Conservation (phyloP, 2,888 invertebrate species). For the Caenorhabditis zanzibari region DNA sequence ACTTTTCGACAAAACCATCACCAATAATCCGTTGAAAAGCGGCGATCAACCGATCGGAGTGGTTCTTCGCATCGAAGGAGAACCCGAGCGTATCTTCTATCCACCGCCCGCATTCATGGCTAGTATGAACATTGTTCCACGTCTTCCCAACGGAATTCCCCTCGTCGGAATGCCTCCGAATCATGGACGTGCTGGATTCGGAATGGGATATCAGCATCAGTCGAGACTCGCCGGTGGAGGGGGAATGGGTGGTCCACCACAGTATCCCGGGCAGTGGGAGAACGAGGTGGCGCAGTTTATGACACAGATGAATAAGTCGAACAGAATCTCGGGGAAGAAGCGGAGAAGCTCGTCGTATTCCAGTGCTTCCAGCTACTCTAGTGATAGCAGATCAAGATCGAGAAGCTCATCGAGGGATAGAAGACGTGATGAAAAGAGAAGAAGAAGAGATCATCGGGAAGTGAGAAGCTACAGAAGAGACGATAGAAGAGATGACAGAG, state of each 20-base stretch:
- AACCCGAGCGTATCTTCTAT: slow-evolving; percentile 52
- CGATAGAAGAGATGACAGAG: slow-evolving; percentile 38
- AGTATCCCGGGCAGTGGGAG: slow-evolving; percentile 61
- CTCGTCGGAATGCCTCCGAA: slow-evolving; percentile 60
- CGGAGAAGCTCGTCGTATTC: slow-evolving; percentile 66
- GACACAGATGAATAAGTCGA: background rate
- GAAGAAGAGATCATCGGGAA: slow-evolving; percentile 17
- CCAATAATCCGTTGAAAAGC: slow-evolving; percentile 42
- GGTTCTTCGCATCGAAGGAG: slow-evolving; percentile 55
- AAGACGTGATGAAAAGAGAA: slow-evolving; percentile 31
- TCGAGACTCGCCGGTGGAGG: slow-evolving; percentile 48
- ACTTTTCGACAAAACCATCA: slow-evolving; percentile 58
- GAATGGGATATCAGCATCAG: slow-evolving; percentile 42
- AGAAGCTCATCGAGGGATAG: slow-evolving; percentile 59
- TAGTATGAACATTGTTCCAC: slow-evolving; percentile 54
- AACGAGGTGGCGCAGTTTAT: slow-evolving; percentile 67
- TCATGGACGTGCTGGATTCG: slow-evolving; percentile 72
- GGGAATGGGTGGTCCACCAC: background rate
- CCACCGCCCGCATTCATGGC: slow-evolving; percentile 48
- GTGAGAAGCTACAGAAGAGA: slow-evolving; percentile 32
- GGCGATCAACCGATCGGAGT: slow-evolving; percentile 56
- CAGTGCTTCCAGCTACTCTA: slow-evolving; percentile 56
- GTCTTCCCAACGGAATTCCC: slow-evolving; percentile 71
- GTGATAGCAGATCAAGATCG: slow-evolving; percentile 54
- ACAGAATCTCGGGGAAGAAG: slow-evolving; percentile 20